Evolutionary conservation across 1,140 invertebrate species (phyloP), one percentile per base, ranked within the genome.

Genomic region (Leucophenga varia): DNA sequence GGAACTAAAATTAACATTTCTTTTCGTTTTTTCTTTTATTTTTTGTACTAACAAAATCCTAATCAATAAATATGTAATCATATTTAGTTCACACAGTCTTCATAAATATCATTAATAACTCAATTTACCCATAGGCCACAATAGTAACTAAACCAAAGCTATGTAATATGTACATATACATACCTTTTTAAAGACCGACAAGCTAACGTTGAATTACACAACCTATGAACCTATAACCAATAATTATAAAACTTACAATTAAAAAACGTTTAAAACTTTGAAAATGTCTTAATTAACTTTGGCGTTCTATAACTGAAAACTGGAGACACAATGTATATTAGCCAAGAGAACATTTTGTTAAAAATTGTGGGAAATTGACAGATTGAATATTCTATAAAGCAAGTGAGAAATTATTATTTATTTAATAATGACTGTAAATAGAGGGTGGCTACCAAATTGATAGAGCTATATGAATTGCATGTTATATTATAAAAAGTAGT

Each of bases 231-330:
- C 6, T 34, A 13, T 8, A 34, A 14, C 50, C 48, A 63, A 59
- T 68, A 65, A 65, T 67, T 67, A 67, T 57, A 68, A 45, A 63
- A 55, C 54, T 57, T 52, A 37, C 63, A 68, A 67, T 67, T 67
- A 67, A 57, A 67, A 67, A 63, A 63, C 59, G 47, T 67, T 67
- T 61, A 40, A 51, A 43, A 59, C 56, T 67, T 67, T 67, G 56
- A 49, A 63, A 67, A 67, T 67, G 46, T 53, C 63, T 67, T 68
- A 59, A 67, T 67, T 65, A 67, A 49, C 9, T 17, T 31, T 32
- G 18, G 13, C 12, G 8, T 37, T 19, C 10, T 18, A 8, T 8
- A 16, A n/a, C n/a, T n/a, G n/a, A n/a, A n/a, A n/a, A n/a, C n/a
- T n/a, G n/a, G n/a, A n/a, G n/a, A n/a, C n/a, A n/a, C n/a, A n/a